Percentiles rank a stretch among this genome's conserved stretches.
Evolutionary conservation across 2,797 vertebrate genomes (phyloP).

Genomic region (Danio albolineatus): DNA sequence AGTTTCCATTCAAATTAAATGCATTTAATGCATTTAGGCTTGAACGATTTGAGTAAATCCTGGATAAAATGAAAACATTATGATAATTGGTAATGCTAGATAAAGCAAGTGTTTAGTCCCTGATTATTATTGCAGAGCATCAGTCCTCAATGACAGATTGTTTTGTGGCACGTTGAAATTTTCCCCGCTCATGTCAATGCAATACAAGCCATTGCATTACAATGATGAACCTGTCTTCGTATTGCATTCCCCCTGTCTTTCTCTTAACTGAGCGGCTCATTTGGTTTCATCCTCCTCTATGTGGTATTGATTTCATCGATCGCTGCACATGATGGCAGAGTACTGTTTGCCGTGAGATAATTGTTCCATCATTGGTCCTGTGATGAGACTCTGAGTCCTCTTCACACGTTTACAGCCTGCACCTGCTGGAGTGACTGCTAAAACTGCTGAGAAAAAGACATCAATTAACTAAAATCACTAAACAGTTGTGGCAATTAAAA

Average conservation of each 20-base stretch:
- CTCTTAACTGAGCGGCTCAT: slow-evolving; percentile 51
- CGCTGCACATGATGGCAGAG: slow-evolving; percentile 26
- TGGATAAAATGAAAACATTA: background rate
- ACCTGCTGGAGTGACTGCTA: background rate
- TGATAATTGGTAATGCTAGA: background rate
- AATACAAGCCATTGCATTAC: slow-evolving; percentile 13
- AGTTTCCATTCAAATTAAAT: background rate
- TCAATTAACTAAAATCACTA: background rate
- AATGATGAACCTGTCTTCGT: slow-evolving; percentile 18
- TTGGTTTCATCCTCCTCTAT: slow-evolving; percentile 45
- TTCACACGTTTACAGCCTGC: slow-evolving; percentile 64
- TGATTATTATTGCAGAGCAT: background rate
- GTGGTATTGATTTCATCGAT: slow-evolving; percentile 55
- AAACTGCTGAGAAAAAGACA: background rate
- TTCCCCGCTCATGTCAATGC: background rate
- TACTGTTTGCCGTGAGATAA: slow-evolving; percentile 34
- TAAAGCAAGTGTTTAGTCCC: background rate
- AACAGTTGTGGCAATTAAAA: background rate
- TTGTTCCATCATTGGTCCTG: slow-evolving; percentile 59
- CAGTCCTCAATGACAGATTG: background rate
- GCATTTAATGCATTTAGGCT: background rate
- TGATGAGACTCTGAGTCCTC: slow-evolving; percentile 72
- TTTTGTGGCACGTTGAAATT: background rate
- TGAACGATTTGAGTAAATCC: background rate
- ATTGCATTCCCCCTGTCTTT: slow-evolving; percentile 18